Evolutionary conservation across 2,797 vertebrate species (phyloP).

Genomic region (Malurus splendens): DNA sequence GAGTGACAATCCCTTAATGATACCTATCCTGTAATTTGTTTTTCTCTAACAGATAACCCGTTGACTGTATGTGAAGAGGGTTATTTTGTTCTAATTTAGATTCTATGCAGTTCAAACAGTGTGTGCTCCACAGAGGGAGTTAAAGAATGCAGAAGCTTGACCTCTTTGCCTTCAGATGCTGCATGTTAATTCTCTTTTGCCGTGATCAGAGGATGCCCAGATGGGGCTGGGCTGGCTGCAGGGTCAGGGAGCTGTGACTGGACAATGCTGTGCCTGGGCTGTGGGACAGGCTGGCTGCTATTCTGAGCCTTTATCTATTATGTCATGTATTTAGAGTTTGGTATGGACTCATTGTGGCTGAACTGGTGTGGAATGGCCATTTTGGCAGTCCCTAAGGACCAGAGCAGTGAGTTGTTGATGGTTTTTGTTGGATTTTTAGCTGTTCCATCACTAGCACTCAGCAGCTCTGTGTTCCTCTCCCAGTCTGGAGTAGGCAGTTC

Average conservation of each 20-base stretch:
- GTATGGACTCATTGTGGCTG: neutral
- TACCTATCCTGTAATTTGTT: neutral
- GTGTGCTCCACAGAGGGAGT: neutral
- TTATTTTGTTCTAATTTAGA: neutral
- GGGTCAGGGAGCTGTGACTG: neutral
- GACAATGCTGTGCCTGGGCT: neutral
- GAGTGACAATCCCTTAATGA: neutral
- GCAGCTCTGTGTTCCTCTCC: neutral
- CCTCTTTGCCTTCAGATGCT: neutral
- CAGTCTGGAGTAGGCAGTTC: accelerated
- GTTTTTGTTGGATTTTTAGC: neutral
- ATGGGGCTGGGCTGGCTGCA: neutral
- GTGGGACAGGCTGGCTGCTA: neutral
- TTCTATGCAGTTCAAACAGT: neutral
- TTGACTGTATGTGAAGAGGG: neutral
- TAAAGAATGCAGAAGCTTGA: neutral
- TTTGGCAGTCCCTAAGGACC: neutral
- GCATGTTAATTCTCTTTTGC: neutral
- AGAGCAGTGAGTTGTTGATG: neutral
- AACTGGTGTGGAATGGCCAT: neutral
- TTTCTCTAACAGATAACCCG: neutral
- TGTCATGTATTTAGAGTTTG: neutral
- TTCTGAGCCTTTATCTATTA: neutral
- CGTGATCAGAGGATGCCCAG: accelerated
- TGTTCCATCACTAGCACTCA: neutral